phyloP scores from a whole-genome alignment of 2,888 invertebrate genomes.

The Elegia similella region DNA sequence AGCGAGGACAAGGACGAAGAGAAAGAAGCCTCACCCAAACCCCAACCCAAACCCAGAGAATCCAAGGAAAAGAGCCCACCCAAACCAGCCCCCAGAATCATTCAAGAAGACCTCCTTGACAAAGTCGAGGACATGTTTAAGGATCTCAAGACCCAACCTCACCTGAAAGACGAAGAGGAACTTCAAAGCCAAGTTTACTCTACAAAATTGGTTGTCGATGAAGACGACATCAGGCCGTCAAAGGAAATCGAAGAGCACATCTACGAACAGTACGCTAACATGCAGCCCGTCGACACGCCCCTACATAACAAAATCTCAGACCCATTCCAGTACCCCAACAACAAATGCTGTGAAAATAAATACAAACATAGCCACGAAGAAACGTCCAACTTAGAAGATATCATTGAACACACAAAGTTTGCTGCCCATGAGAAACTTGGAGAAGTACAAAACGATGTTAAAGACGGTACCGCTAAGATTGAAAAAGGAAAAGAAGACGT shows the following conservation, averaged over 20 bases:
- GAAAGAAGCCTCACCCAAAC: slow-evolving; percentile 48
- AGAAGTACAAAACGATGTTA: slow-evolving; percentile 48
- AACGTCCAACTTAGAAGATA: slow-evolving; percentile 66
- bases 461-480: slow-evolving; percentile 54
- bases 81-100: slow-evolving; percentile 70
- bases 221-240: slow-evolving; percentile 48
- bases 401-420: slow-evolving; percentile 70
- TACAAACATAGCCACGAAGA: slow-evolving; percentile 69
- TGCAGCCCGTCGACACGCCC: slow-evolving; percentile 74
- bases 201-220: slow-evolving; percentile 71
- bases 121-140: slow-evolving; percentile 80
- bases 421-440: slow-evolving; percentile 61
- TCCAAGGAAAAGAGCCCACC: slow-evolving; percentile 37
- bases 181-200: slow-evolving; percentile 56
- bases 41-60: slow-evolving; percentile 41
- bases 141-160: slow-evolving; percentile 63
- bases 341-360: slow-evolving; percentile 61
- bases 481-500: slow-evolving; percentile 61
- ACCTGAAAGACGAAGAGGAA: slow-evolving; percentile 58
- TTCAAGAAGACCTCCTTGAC: slow-evolving; percentile 68
- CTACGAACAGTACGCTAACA: slow-evolving; percentile 67
- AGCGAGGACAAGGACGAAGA: slow-evolving; percentile 66
- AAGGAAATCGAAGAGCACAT: slow-evolving; percentile 53
- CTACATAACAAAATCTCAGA: slow-evolving; percentile 48
- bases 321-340: slow-evolving; percentile 60